Evolutionary conservation across 1,140 invertebrate genomes (phyloP).

Genomic region (Uloborus diversus): DNA sequence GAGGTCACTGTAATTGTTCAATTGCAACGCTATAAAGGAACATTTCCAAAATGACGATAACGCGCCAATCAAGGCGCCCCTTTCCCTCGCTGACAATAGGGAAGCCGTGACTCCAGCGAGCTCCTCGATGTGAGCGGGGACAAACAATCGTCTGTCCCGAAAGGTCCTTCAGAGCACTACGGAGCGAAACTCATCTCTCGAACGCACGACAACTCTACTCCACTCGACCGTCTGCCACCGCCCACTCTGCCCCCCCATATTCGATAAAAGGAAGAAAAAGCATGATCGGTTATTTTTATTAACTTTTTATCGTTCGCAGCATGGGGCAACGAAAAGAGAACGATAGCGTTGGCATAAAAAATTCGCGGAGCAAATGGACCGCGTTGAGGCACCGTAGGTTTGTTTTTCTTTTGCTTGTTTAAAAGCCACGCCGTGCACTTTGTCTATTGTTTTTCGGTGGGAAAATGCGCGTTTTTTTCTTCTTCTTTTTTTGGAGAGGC

Average conservation of each 20-base stretch:
- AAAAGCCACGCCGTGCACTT: not conserved
- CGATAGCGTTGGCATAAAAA: not conserved
- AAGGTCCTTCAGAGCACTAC: slow-evolving; percentile 48
- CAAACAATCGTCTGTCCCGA: slow-evolving; percentile 22
- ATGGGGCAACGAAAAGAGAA: not conserved
- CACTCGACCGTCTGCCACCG: not conserved
- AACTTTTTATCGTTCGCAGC: slow-evolving; percentile 10
- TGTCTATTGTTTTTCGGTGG: slow-evolving; percentile 24
- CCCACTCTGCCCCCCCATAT: not conserved
- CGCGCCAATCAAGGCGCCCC: slow-evolving; percentile 3
- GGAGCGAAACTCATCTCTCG: slow-evolving; percentile 29
- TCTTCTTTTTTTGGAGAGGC: slow-evolving; percentile 1
- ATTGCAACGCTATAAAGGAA: no score
- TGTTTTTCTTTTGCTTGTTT: slow-evolving; percentile 18
- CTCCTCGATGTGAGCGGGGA: slow-evolving; percentile 25
- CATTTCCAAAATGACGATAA: not conserved
- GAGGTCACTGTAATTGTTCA: no score
- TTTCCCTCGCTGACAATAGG: slow-evolving; percentile 18
- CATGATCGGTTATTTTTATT: not conserved
- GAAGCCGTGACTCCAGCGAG: slow-evolving; percentile 17
- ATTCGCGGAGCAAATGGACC: slow-evolving; percentile 29
- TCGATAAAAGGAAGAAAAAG: slow-evolving; percentile 3
- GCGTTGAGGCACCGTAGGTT: slow-evolving; percentile 9
- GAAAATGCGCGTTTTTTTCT: slow-evolving; percentile 16
- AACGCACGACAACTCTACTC: slow-evolving; percentile 20